These are phyloP conservation scores for Xestia ashworthii DNA, from an alignment of 2,888 invertebrate species.

Conservation along the genomic window DNA sequence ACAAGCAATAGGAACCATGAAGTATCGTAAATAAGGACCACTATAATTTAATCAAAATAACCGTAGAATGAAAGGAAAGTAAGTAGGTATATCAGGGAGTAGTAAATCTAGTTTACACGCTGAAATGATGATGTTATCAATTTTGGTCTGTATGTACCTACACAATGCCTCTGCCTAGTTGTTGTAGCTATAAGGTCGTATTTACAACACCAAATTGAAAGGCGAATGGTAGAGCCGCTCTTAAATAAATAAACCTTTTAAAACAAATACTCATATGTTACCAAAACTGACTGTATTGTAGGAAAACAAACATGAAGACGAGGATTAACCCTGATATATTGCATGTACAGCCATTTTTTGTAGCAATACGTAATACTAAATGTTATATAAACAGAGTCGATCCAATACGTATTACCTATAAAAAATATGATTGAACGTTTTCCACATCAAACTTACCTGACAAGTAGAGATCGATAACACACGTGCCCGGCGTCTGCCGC, in stretches of 20 bases:
- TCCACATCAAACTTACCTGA: constrained; percentile 73
- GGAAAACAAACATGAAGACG: constrained; percentile 30
- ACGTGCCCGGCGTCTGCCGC: constrained; percentile 77
- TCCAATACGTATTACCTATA: constrained; percentile 44
- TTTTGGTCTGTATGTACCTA: not conserved
- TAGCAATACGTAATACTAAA: constrained; percentile 19
- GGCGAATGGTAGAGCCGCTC: not conserved
- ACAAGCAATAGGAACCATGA: not conserved
- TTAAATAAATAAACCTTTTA: not conserved
- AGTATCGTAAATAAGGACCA: not conserved
- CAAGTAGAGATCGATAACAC: constrained; percentile 79
- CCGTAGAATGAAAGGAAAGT: not conserved
- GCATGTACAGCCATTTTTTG: constrained; percentile 12
- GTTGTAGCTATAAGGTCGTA: not conserved
- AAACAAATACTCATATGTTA: not conserved
- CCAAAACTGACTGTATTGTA: constrained; percentile 17
- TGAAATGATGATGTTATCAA: constrained; percentile 1
- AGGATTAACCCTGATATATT: constrained; percentile 38
- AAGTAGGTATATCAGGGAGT: not conserved
- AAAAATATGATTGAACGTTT: constrained; percentile 51
- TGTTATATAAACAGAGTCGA: constrained; percentile 36
- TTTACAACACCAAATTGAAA: constrained; percentile 17
- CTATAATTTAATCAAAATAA: not conserved
- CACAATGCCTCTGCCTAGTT: not conserved
- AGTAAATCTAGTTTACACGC: too few species aligned